These are phyloP conservation scores for Marasmarcha lunaedactyla DNA, from an alignment of 2,888 invertebrate genomes.

Conservation along the genomic window DNA sequence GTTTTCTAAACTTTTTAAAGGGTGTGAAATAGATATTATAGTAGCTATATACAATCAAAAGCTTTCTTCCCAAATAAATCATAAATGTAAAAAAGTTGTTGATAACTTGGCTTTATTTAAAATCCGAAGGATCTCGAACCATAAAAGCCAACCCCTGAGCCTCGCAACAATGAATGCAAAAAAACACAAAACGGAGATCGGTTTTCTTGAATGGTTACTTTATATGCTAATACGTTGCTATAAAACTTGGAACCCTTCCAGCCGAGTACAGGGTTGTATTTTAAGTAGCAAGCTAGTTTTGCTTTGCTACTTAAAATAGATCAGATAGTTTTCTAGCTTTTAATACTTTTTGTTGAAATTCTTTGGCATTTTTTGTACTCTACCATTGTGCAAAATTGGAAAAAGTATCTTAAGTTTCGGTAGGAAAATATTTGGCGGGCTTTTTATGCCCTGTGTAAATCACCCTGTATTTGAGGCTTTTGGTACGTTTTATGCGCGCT, in stretches of 20 bases:
- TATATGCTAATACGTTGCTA: slow-evolving; percentile 67
- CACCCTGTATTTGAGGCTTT: too few relatives aligned
- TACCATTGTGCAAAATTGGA: too few relatives aligned
- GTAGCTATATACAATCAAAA: too few relatives aligned
- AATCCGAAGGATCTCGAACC: slow-evolving; percentile 41
- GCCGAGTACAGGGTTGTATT: slow-evolving; percentile 45
- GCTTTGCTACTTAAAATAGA: background rate
- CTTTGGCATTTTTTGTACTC: too few relatives aligned
- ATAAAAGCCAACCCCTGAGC: slow-evolving; percentile 54
- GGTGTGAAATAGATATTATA: background rate
- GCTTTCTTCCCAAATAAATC: slow-evolving; percentile 42
- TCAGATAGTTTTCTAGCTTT: too few relatives aligned
- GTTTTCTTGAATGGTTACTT: slow-evolving; percentile 71
- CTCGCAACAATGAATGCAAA: slow-evolving; percentile 65
- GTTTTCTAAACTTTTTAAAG: background rate
- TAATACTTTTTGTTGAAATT: too few relatives aligned
- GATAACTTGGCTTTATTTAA: slow-evolving; percentile 48
- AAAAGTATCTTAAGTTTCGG: too few relatives aligned
- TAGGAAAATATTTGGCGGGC: too few relatives aligned
- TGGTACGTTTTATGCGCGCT: slow-evolving; percentile 51
- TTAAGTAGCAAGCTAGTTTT: slow-evolving; percentile 41
- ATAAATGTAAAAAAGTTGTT: slow-evolving; percentile 43
- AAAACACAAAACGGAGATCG: slow-evolving; percentile 59
- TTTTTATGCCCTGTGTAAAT: too few relatives aligned
- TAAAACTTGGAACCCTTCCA: slow-evolving; percentile 67